These are phyloP conservation scores for Limnothrissa miodon DNA, from an alignment of 2,113 vertebrate species.

Conservation along the genomic window DNA sequence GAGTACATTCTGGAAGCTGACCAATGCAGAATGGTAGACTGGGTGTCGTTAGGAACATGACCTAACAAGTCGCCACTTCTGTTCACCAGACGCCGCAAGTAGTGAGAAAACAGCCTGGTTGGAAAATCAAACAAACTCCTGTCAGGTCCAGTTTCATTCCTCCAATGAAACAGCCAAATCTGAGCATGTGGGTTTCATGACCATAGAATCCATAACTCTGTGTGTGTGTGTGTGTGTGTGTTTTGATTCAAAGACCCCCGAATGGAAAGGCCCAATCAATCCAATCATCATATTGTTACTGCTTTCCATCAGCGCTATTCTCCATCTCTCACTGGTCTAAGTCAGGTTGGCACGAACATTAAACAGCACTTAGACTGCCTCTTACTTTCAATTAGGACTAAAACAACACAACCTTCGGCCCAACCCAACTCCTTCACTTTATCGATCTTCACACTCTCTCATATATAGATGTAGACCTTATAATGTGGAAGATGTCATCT, in stretches of 20 bases:
- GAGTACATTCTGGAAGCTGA: neutral
- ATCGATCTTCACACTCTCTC: no score
- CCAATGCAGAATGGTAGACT: neutral
- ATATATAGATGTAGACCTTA: no score
- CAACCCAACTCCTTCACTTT: no score
- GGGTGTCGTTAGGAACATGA: neutral
- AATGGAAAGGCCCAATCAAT: slow-evolving; percentile 8
- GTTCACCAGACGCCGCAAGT: neutral
- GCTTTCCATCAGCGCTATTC: neutral
- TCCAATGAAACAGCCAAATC: neutral
- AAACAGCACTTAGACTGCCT: neutral
- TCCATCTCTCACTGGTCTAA: neutral
- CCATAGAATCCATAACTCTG: neutral
- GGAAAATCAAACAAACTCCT: slow-evolving; percentile 13
- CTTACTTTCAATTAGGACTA: neutral
- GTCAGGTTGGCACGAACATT: neutral
- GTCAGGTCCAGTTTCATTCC: slow-evolving; percentile 4
- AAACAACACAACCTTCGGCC: neutral
- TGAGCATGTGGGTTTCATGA: neutral
- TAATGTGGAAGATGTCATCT: no score
- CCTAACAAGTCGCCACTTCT: neutral
- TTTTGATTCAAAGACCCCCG: neutral
- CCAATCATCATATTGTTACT: neutral
- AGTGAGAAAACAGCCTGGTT: slow-evolving; percentile 11
- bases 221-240: neutral